Evolutionary conservation across 2,797 vertebrate species (phyloP).

Genomic region (Salmo trutta): DNA sequence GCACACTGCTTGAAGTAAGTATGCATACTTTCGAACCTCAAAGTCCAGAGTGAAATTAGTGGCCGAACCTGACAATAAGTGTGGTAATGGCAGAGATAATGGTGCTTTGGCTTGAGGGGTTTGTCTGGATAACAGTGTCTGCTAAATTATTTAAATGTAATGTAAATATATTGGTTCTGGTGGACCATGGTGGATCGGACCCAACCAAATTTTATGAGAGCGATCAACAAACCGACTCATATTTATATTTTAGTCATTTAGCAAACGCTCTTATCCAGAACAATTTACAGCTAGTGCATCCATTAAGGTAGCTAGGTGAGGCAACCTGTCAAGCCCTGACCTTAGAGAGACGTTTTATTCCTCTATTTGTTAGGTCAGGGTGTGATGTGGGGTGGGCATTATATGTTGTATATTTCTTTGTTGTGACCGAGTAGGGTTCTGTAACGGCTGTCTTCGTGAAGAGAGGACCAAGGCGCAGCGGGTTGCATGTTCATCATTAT

Average conservation of each 20-base stretch:
- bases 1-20: background rate
- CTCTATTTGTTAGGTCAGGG: no score
- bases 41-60: constrained; percentile 8
- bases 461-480: no score
- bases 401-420: no score
- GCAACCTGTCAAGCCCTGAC: no score
- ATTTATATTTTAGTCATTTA: background rate
- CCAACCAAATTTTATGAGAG: background rate
- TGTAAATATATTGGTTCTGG: constrained; percentile 1
- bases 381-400: no score
- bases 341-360: no score
- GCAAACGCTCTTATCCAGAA: background rate
- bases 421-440: no score
- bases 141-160: constrained; percentile 20
- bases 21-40: constrained; percentile 12
- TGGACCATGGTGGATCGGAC: background rate
- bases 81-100: constrained; percentile 23
- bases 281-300: no score
- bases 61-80: constrained; percentile 15
- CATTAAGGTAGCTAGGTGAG: no score
- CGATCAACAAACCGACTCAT: background rate
- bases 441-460: no score
- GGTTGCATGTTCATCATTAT: no score
- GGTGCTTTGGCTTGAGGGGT: constrained; percentile 35
- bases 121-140: constrained; percentile 15